Percentiles rank a stretch among this genome's conserved stretches.
phyloP scores from a whole-genome alignment of 2,113 vertebrate genomes.

The Grantiella picta region DNA sequence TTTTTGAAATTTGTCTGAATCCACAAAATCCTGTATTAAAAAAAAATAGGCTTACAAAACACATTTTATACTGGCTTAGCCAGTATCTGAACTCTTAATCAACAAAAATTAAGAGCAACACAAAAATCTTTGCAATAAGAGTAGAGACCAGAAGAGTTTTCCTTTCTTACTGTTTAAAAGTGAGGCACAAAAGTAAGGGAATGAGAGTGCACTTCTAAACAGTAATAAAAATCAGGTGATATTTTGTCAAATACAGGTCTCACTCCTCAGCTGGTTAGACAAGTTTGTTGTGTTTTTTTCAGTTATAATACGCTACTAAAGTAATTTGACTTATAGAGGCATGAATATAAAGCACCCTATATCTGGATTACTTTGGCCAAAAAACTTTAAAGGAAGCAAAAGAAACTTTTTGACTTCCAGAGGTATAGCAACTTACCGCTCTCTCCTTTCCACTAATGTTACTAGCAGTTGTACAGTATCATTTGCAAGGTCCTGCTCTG shows the following conservation, averaged over 20 bases:
- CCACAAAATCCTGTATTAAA: neutral
- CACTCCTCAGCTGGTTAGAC: conserved; percentile 2
- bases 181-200: neutral
- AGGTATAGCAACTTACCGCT: conserved; percentile 80
- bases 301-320: neutral
- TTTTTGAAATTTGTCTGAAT: neutral
- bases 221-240: neutral
- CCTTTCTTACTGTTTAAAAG: neutral
- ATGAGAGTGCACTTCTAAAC: conserved; percentile 20
- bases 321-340: conserved; percentile 32
- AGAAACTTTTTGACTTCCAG: conserved; percentile 52
- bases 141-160: conserved; percentile 14
- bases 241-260: conserved; percentile 19
- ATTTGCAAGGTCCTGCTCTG: conserved; percentile 92
- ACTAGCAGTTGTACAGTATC: conserved; percentile 98
- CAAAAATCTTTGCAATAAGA: neutral
- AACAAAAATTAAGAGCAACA: neutral
- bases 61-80: neutral
- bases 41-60: neutral
- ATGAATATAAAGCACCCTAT: neutral
- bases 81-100: neutral
- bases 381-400: conserved; percentile 63
- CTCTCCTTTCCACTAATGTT: conserved; percentile 94
- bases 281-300: neutral
- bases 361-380: conserved; percentile 37